These are phyloP conservation scores for Andrena camellia DNA, from an alignment of 2,888 invertebrate species.

Conservation along the genomic window DNA sequence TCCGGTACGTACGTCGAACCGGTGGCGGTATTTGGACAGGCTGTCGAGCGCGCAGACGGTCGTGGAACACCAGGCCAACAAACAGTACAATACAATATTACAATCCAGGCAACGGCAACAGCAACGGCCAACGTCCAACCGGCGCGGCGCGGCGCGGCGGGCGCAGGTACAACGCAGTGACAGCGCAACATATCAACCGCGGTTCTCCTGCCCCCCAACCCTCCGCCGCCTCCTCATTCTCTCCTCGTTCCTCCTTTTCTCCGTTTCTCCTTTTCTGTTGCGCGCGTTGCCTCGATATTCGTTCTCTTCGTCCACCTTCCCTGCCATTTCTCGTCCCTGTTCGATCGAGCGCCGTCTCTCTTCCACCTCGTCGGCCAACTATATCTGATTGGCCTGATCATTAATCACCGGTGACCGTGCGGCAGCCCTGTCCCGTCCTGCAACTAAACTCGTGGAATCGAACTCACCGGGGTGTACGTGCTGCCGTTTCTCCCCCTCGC, in stretches of 20 bases:
- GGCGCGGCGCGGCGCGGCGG: constrained; percentile 55
- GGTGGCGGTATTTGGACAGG: constrained; percentile 82
- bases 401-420: constrained; percentile 80
- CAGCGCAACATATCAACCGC: constrained; percentile 81
- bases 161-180: constrained; percentile 77
- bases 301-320: constrained; percentile 50
- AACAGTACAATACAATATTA: constrained; percentile 82
- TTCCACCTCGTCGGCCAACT: constrained; percentile 70
- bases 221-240: constrained; percentile 20
- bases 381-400: constrained; percentile 81
- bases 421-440: constrained; percentile 77
- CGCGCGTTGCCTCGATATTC: constrained; percentile 45
- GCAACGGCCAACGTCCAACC: constrained; percentile 32
- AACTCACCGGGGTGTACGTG: constrained; percentile 77
- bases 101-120: constrained; percentile 77
- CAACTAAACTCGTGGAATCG: constrained; percentile 77
- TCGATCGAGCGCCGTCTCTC: constrained; percentile 51
- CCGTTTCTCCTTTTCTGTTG: constrained; percentile 15
- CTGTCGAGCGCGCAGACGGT: constrained; percentile 76
- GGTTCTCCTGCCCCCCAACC: constrained; percentile 50
- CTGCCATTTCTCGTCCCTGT: constrained; percentile 22
- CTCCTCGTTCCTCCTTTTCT: constrained; percentile 50
- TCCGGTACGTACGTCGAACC: constrained; percentile 65
- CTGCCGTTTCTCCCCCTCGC: constrained; percentile 65
- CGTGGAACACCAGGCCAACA: constrained; percentile 76